These are phyloP conservation scores for Stegodyphus mimosarum DNA, from an alignment of 1,140 invertebrate genomes.

Conservation along the genomic window DNA sequence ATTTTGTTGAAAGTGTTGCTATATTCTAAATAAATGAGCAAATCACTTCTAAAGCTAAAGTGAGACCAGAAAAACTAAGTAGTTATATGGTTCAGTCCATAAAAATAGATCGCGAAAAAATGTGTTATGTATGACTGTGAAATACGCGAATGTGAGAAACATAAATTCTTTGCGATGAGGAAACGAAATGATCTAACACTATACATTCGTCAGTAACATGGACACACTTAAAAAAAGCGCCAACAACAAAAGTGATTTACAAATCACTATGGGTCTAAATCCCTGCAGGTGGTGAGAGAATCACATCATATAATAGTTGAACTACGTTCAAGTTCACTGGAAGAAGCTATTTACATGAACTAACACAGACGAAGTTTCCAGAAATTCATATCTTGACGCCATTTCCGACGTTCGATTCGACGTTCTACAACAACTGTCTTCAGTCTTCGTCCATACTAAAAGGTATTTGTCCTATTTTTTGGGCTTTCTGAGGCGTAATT, in stretches of 20 bases:
- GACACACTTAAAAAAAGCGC: conserved; percentile 61
- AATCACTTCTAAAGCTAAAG: conserved; percentile 36
- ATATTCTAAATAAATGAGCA: conserved; percentile 53
- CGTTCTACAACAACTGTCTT: conserved; percentile 22
- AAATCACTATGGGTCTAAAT: conserved; percentile 61
- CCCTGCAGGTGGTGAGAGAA: conserved; percentile 59
- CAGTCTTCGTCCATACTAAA: conserved; percentile 26
- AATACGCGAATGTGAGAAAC: conserved; percentile 41
- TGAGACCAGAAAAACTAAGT: conserved; percentile 28
- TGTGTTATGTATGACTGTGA: conserved; percentile 56
- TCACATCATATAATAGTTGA: conserved; percentile 58
- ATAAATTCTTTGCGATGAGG: conserved; percentile 49
- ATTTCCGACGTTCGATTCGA: conserved; percentile 15
- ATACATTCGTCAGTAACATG: conserved; percentile 58
- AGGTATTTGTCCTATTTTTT: conserved; percentile 14
- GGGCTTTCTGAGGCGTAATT: conserved; percentile 39
- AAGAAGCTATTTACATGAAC: conserved; percentile 60
- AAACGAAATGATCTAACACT: conserved; percentile 52
- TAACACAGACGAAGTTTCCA: conserved; percentile 51
- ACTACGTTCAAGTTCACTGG: conserved; percentile 57
- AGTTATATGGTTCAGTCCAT: conserved; percentile 16
- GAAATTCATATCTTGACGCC: conserved; percentile 38
- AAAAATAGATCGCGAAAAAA: conserved; percentile 59
- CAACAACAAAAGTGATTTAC: conserved; percentile 61
- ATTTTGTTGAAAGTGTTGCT: conserved; percentile 31